These are phyloP conservation scores for Pilophorus perplexus DNA, from an alignment of 2,888 invertebrate genomes.

Conservation along the genomic window DNA sequence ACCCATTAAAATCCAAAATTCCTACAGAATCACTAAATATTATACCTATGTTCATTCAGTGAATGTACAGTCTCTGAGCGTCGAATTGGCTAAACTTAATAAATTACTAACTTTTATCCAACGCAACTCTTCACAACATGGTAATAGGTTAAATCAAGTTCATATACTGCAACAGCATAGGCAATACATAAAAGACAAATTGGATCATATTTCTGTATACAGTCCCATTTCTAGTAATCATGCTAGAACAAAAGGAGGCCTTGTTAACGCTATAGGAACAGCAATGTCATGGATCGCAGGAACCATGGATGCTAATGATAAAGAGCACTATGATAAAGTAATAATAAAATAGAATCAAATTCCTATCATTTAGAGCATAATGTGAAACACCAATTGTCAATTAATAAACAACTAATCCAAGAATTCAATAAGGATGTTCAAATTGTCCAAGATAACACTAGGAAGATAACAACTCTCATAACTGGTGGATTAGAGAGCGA, in stretches of 20 bases:
- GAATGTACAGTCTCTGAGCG: not conserved
- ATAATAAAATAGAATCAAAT: constrained; percentile 36
- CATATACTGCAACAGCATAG: not conserved
- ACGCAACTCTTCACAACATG: not conserved
- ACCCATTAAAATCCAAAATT: constrained; percentile 30
- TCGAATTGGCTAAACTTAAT: constrained; percentile 5
- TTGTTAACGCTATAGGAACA: constrained; percentile 26
- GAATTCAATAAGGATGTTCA: constrained; percentile 24
- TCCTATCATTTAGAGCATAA: constrained; percentile 21
- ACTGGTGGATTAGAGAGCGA: not conserved
- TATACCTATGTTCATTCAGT: constrained; percentile 21
- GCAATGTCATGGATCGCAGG: constrained; percentile 37
- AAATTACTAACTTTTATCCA: not conserved
- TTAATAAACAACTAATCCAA: constrained; percentile 32
- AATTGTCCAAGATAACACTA: constrained; percentile 15
- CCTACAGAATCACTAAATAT: not conserved
- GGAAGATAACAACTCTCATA: not conserved
- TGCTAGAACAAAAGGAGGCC: constrained; percentile 14
- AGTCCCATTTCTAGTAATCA: not conserved
- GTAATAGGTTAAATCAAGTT: too few relatives aligned
- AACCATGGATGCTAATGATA: constrained; percentile 36
- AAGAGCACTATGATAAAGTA: constrained; percentile 30
- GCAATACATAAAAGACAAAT: constrained; percentile 3
- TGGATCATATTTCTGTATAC: constrained; percentile 14
- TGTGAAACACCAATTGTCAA: constrained; percentile 32